Conservation (phyloP, 2,888 invertebrate genomes). For the Agrilus biguttatus region DNA sequence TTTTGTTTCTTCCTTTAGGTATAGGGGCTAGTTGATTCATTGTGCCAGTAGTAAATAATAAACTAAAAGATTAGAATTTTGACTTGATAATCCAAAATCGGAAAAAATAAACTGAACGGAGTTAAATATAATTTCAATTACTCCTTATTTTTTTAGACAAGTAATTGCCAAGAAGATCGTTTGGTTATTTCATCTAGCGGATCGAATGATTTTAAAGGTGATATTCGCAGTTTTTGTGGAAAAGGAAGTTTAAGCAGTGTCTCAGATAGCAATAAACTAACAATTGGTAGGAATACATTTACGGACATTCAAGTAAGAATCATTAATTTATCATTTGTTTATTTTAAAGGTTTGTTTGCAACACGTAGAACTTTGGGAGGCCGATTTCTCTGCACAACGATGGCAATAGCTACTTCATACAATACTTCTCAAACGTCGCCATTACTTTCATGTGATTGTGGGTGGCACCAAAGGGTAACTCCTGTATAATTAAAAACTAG, state of each 20-base stretch:
- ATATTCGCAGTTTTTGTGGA: slow-evolving; percentile 41
- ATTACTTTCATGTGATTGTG: slow-evolving; percentile 35
- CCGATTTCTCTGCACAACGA: slow-evolving; percentile 33
- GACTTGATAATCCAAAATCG: too few species aligned
- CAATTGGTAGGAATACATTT: slow-evolving; percentile 18
- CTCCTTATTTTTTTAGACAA: slow-evolving; percentile 26
- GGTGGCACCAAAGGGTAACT: slow-evolving; percentile 37
- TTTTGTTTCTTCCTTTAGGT: too few species aligned
- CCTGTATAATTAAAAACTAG: neutral
- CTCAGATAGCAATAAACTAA: slow-evolving; percentile 18
- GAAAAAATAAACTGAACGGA: too few species aligned
- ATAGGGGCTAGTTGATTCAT: too few species aligned
- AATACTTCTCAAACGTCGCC: slow-evolving; percentile 12
- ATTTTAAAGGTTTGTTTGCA: slow-evolving; percentile 29
- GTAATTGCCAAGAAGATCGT: slow-evolving; percentile 33
- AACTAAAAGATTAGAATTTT: too few species aligned
- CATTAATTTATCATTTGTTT: neutral
- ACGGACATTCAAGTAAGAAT: neutral
- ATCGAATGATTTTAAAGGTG: slow-evolving; percentile 25
- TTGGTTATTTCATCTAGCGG: slow-evolving; percentile 38
- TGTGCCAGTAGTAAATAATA: too few species aligned
- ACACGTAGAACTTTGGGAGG: slow-evolving; percentile 30
- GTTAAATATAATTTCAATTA: too few species aligned
- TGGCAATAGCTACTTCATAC: slow-evolving; percentile 14
- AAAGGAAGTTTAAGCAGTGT: slow-evolving; percentile 23